These are phyloP conservation scores for Psittacula derbiana DNA, from an alignment of 2,797 vertebrate species.

Conservation along the genomic window DNA sequence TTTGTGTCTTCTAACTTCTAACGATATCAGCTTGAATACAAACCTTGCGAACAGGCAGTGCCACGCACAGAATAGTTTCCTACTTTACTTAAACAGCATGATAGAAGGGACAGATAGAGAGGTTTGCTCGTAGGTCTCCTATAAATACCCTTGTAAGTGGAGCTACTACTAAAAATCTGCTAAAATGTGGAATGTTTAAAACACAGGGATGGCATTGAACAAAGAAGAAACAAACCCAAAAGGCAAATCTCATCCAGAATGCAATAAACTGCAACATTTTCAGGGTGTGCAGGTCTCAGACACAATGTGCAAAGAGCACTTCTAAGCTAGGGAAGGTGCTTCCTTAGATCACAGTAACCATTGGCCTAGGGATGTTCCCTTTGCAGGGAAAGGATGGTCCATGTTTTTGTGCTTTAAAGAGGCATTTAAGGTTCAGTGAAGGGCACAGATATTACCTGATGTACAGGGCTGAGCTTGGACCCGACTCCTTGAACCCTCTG, in stretches of 20 bases:
- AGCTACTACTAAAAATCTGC: background rate
- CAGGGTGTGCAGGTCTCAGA: background rate
- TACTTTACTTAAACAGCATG: background rate
- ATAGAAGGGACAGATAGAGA: background rate
- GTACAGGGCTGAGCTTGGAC: background rate
- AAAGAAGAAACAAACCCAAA: background rate
- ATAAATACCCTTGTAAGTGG: background rate
- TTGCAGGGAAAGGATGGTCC: rapidly evolving
- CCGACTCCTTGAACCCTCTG: background rate
- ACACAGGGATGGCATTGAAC: background rate
- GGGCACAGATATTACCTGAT: background rate
- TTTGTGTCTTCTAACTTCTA: background rate
- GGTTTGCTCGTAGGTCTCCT: background rate
- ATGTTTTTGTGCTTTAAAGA: background rate
- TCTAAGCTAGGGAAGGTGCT: background rate
- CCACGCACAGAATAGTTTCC: background rate
- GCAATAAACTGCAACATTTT: background rate
- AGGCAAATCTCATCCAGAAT: background rate
- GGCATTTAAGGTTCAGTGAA: background rate
- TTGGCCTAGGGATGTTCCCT: background rate
- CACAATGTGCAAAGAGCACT: background rate
- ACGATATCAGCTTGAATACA: background rate
- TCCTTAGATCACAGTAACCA: background rate
- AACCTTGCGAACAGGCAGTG: background rate
- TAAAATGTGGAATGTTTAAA: background rate